A percentile compares a stretch with the other conserved stretches of the same genome.
Evolutionary conservation across 2,113 vertebrate genomes (phyloP).

Genomic region (Gambusia affinis): DNA sequence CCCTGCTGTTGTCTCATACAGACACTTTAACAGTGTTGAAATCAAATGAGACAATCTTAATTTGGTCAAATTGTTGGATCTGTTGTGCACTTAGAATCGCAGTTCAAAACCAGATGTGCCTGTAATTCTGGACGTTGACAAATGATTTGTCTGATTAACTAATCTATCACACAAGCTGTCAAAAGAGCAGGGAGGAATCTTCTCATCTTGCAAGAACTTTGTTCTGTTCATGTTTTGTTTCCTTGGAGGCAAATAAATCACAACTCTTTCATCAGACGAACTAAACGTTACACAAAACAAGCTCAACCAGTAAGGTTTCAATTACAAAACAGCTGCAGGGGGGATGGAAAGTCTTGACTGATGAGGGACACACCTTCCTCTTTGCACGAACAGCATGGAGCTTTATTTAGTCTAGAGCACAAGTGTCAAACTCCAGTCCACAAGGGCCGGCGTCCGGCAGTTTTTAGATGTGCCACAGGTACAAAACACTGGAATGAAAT

Average conservation of each 20-base stretch:
- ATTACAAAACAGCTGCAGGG: not conserved
- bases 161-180: not conserved
- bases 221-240: conserved; percentile 7
- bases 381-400: not conserved
- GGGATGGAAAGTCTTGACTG: not conserved
- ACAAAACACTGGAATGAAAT: no score
- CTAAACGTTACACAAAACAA: conserved; percentile 27
- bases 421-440: no score
- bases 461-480: no score
- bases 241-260: conserved; percentile 32
- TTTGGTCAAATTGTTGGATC: no score
- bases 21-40: no score
- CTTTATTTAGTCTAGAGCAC: no score
- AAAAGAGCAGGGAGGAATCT: not conserved
- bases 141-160: not conserved
- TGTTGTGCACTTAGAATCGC: not conserved
- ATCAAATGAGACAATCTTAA: no score
- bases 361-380: conserved; percentile 17
- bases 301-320: conserved; percentile 27
- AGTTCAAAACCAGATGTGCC: not conserved
- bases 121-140: not conserved
- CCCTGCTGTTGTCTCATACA: no score
- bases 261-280: conserved; percentile 32
- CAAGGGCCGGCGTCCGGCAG: no score
- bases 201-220: not conserved